Percentiles rank a stretch among this genome's conserved stretches.
phyloP scores from a whole-genome alignment of 1,140 invertebrate species.

The Sminthurinus signatus region DNA sequence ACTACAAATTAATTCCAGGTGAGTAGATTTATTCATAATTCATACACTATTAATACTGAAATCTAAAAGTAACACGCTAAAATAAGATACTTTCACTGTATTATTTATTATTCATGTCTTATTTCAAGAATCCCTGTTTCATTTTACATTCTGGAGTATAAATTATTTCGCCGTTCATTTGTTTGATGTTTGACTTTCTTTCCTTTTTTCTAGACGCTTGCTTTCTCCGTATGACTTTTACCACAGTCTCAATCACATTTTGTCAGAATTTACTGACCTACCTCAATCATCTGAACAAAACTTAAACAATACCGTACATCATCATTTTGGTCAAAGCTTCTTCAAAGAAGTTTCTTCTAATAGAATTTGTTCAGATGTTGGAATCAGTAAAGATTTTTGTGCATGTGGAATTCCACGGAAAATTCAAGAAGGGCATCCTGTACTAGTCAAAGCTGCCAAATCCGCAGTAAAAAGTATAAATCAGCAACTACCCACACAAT shows the following conservation, averaged over 20 bases:
- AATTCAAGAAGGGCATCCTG: constrained; percentile 25
- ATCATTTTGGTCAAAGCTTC: constrained; percentile 18
- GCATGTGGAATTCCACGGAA: constrained; percentile 45
- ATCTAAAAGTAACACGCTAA: too few relatives aligned
- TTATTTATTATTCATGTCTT: too few relatives aligned
- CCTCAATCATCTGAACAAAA: not conserved
- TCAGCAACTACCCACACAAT: constrained; percentile 5
- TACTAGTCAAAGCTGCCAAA: constrained; percentile 15
- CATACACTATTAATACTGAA: too few relatives aligned
- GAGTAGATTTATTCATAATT: too few relatives aligned
- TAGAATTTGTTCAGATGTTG: constrained; percentile 48
- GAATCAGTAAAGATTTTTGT: constrained; percentile 51
- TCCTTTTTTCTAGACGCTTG: constrained; percentile 44
- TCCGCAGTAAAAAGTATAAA: constrained; percentile 28
- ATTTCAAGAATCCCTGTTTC: too few relatives aligned
- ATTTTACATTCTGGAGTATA: too few relatives aligned
- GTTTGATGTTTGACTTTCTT: constrained; percentile 54
- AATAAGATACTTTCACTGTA: too few relatives aligned
- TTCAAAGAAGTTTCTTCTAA: constrained; percentile 33
- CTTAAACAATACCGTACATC: too few relatives aligned
- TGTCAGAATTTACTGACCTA: constrained; percentile 6
- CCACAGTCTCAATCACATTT: constrained; percentile 17
- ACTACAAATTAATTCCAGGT: not conserved
- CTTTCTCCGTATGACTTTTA: constrained; percentile 29
- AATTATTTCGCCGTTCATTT: too few relatives aligned